Evolutionary conservation across 2,113 vertebrate species (phyloP).

Genomic region (Dromas ardeola): DNA sequence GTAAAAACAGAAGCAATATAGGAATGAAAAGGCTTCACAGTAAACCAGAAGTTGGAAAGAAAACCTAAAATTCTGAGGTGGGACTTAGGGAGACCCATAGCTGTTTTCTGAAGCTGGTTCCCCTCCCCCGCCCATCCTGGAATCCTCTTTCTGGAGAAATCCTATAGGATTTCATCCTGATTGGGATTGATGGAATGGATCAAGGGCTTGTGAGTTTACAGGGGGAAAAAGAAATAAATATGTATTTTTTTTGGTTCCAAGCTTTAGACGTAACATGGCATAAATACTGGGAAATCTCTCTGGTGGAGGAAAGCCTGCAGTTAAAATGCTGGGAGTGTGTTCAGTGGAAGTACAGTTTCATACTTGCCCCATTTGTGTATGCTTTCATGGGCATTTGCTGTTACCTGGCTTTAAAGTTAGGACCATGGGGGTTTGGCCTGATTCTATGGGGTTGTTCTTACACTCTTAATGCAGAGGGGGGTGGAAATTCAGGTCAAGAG

Average conservation of each 20-base stretch:
- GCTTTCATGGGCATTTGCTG: neutral
- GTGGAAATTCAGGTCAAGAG: neutral
- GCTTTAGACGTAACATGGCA: neutral
- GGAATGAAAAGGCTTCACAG: neutral
- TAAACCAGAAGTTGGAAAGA: neutral
- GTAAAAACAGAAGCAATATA: neutral
- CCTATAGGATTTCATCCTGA: neutral
- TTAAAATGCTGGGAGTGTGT: neutral
- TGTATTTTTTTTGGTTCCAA: neutral
- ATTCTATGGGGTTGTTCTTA: neutral
- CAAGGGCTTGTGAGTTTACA: neutral
- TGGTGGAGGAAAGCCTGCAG: neutral
- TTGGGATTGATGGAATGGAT: neutral
- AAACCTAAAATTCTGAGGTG: neutral
- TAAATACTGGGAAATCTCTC: neutral
- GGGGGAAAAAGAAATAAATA: neutral
- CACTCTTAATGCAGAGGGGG: neutral
- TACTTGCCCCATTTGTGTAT: rapidly evolving
- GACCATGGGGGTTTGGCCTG: rapidly evolving
- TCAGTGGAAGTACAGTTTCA: neutral
- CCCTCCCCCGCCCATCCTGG: neutral
- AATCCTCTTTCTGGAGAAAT: neutral
- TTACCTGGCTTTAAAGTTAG: neutral
- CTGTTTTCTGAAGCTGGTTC: neutral
- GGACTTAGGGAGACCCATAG: neutral